Evolutionary conservation across 2,888 invertebrate species (phyloP).

Genomic region (Scaptomyza tumidula): DNA sequence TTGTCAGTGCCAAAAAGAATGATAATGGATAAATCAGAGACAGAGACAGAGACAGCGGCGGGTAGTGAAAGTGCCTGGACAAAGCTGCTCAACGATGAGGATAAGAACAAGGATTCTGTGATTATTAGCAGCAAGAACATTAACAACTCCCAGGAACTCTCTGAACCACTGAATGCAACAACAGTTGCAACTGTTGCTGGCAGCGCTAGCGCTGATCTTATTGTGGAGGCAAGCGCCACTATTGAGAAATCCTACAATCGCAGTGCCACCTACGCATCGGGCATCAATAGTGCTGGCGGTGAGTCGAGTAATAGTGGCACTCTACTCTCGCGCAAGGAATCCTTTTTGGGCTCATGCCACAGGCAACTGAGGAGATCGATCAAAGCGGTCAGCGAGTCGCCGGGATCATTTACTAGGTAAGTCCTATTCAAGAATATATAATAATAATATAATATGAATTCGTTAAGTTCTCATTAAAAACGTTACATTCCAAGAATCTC

Average conservation of each 20-base stretch:
- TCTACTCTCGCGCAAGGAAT: conserved; percentile 81
- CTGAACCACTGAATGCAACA: conserved; percentile 65
- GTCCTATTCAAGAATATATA: conserved; percentile 23
- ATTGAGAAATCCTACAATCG: conserved; percentile 67
- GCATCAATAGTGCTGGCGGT: conserved; percentile 64
- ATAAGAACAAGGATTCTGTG: conserved; percentile 70
- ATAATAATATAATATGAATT: no score
- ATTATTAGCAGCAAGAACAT: conserved; percentile 58
- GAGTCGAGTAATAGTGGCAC: conserved; percentile 71
- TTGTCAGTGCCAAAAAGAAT: conserved; percentile 73
- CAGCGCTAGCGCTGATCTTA: conserved; percentile 13
- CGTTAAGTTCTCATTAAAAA: no score
- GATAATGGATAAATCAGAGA: conserved; percentile 83
- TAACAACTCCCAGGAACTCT: conserved; percentile 24
- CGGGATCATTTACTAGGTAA: conserved; percentile 84
- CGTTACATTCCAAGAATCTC: no score
- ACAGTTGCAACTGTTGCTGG: not conserved
- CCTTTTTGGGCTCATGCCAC: conserved; percentile 84
- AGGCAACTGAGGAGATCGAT: conserved; percentile 84
- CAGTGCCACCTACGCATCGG: conserved; percentile 66
- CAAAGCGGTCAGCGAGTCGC: conserved; percentile 84
- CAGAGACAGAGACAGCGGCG: conserved; percentile 69
- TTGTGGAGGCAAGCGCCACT: conserved; percentile 11
- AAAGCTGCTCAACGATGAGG: conserved; percentile 82
- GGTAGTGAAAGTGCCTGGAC: conserved; percentile 83